A percentile compares a stretch with the other conserved stretches of the same genome.
These are phyloP conservation scores for Neosilurus mollespiculum DNA, from an alignment of 2,797 vertebrate genomes.

Conservation along the genomic window DNA sequence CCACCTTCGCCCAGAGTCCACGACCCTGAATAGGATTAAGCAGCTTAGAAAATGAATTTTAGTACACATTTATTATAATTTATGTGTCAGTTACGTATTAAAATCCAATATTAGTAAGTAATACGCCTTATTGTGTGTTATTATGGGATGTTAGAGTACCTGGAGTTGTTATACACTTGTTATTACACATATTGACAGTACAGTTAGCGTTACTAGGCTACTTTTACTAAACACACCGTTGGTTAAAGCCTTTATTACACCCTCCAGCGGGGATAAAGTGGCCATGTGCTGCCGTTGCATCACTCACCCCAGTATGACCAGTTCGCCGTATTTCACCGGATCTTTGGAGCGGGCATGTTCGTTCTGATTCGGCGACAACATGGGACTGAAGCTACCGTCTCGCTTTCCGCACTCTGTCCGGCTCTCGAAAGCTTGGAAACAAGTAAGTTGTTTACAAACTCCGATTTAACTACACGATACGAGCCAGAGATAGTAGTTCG, in stretches of 20 bases:
- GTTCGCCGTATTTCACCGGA: slow-evolving; percentile 92
- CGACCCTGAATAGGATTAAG: too few species aligned
- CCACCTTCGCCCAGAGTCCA: too few species aligned
- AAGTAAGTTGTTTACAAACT: neutral
- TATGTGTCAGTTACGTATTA: neutral
- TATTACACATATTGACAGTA: neutral
- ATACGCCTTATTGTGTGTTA: too few species aligned
- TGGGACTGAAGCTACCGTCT: slow-evolving; percentile 71
- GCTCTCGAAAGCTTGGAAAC: slow-evolving; percentile 18
- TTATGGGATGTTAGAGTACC: neutral
- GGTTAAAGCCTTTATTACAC: neutral
- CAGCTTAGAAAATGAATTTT: too few species aligned
- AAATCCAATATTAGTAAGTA: neutral
- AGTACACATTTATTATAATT: neutral
- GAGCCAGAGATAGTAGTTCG: neutral
- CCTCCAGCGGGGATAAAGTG: neutral
- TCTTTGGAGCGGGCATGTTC: slow-evolving; percentile 90
- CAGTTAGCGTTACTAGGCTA: neutral
- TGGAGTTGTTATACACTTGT: neutral
- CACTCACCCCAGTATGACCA: slow-evolving; percentile 94
- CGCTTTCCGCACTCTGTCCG: slow-evolving; percentile 53
- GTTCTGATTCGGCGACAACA: slow-evolving; percentile 92
- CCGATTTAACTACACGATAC: neutral
- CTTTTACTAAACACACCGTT: slow-evolving; percentile 1
- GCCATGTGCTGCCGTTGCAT: neutral